Base-by-base conservation (phyloP, 1,140 invertebrate genomes). In the Drosophila dunni region DNA sequence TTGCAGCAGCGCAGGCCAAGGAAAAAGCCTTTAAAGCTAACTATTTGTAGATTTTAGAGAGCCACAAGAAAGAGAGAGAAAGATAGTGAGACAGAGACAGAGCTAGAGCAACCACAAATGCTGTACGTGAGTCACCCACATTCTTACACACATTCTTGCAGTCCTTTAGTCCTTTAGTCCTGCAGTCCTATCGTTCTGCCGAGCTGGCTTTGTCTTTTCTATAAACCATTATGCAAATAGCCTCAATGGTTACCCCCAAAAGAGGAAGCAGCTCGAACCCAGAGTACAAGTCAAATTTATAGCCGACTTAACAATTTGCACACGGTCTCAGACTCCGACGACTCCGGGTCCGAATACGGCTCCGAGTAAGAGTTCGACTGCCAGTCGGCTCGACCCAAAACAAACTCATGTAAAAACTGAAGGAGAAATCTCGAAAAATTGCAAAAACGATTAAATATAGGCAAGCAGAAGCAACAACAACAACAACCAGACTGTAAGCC, bases 181-280 rank as follows among this genome's bases (percentile, higher is more conserved):
- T 48, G 50, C 70, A 13, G 17, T 29, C 24, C 24, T 29, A 6
- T 29, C 3, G 24, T 29, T 0, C 24, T 29, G 24, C 4, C 24
- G 4, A 29, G 4, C 24, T 29, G 78, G 75, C 70, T 85, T 85
- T 85, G 81, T 85, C 82, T 85, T 85, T 85, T 85, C 81, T 85
- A 86, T 85, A 86, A 85, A 79, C 85, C 85, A 90, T 90, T 90
- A 90, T 83, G 86, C 79, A 90, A 90, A 90, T 90, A 83, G 86
- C 73, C 64, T 70, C 69, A 71, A 65, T 78, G 78, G 75, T 63
- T 75, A 76, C 63, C 64, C 69, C 74, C 24, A 29, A 53, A 61
- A 68, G 78, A 36, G 42, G 29, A 34, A 58, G 63, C 57, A 68
- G 46, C 64, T 45, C 81, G 60, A 78, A 45, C 63, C 58, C 75